Percentiles rank a stretch among this genome's conserved stretches.
Evolutionary conservation across 2,113 vertebrate genomes (phyloP).

Genomic region (Suricata suricatta): DNA sequence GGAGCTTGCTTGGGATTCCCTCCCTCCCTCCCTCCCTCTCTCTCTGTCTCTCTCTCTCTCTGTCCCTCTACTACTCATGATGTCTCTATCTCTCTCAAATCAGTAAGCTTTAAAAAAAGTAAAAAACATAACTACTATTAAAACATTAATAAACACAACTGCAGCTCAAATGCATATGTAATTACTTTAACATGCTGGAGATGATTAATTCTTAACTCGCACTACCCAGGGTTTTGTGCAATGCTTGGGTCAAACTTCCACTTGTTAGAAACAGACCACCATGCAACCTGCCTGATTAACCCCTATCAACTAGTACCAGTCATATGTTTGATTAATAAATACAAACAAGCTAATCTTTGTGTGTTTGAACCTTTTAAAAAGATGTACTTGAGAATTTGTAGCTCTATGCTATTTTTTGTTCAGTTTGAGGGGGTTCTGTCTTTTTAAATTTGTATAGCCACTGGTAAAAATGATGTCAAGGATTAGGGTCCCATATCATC

Average conservation of each 20-base stretch:
- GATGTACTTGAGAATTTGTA: background rate
- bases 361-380: background rate
- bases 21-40: too few species aligned
- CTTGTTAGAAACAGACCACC: background rate
- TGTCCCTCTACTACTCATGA: too few species aligned
- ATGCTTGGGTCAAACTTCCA: background rate
- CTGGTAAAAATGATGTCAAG: background rate
- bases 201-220: background rate
- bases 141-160: background rate
- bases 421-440: rapidly evolving
- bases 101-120: background rate
- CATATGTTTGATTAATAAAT: background rate
- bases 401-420: background rate
- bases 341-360: background rate
- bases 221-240: background rate
- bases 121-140: background rate
- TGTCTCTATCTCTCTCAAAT: too few species aligned
- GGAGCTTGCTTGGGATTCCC: too few species aligned
- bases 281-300: background rate
- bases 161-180: background rate
- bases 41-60: too few species aligned
- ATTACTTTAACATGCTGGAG: background rate
- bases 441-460: background rate
- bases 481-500: background rate
- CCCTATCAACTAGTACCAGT: background rate